Evolutionary conservation across 2,797 vertebrate genomes (phyloP), one percentile per base, ranked within the genome.

Genomic region (Anguilla obscura): DNA sequence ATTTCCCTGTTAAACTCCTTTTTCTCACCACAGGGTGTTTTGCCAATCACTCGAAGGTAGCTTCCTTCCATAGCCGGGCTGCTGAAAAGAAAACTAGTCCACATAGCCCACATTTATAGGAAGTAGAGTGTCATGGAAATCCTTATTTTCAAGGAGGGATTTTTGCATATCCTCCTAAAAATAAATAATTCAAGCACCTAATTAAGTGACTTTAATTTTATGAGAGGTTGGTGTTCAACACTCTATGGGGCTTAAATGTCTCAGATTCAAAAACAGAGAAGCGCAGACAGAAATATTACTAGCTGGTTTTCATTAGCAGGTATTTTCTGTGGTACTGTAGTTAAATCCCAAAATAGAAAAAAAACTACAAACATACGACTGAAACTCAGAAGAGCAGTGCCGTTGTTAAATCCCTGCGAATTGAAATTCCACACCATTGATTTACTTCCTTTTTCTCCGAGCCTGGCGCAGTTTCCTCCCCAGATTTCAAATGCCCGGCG

Each of bases 401-500:
- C n/a, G 7, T 9, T 69, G 24, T n/a, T 50, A 82, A 82, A 48
- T 48, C 40, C 21, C 24, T 50, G 79, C 16, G 21, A 48, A 21
- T 82, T 48, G 0, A 82, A 48, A 82, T 48, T 50, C 24, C 79
- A 82, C 45, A 82, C 18, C 33, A 10, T 82, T 82, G 40, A 82
- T 82, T 88, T 87, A 86, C 83, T 36, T 76, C 84, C 54, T 82
- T 52, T 18, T 48, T 54, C 52, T 40, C 63, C 63, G 48, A 45
- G 24, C 12, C 52, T 48, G 33, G 54, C 89, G 88, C 89, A 90
- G 89, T 91, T 90, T 92, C 92, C 90, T 91, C 85, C 89, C 27
- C 24, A 3, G 0, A 12, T 93, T 90, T 91, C 92, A 91, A 91
- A 93, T 92, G 91, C 91, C 89, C 92, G 91, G 89, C 93, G 90